Percentiles rank a stretch among this genome's conserved stretches.
These are phyloP conservation scores for Eretmocerus hayati DNA, from an alignment of 2,888 invertebrate species.

Conservation along the genomic window DNA sequence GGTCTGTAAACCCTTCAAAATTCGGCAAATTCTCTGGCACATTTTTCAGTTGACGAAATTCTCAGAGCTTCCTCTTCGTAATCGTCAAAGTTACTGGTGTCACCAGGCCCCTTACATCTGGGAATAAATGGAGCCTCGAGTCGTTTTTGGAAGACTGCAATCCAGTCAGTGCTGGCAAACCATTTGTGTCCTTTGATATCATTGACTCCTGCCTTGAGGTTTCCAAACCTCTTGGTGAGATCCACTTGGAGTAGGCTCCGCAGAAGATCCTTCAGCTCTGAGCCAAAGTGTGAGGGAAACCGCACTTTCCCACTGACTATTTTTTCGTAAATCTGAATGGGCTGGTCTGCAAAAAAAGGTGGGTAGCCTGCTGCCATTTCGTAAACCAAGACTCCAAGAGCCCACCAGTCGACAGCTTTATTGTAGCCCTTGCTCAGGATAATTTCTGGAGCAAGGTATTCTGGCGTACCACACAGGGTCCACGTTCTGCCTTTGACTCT, in stretches of 20 bases:
- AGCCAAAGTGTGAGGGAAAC: constrained; percentile 98
- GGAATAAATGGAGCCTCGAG: constrained; percentile 99
- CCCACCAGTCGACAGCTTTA: constrained; percentile 99
- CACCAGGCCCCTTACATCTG: constrained; percentile 96
- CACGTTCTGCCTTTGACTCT: constrained; percentile 99
- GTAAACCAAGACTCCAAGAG: constrained; percentile 93
- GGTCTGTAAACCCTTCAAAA: constrained; percentile 59
- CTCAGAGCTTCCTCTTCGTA: constrained; percentile 99
- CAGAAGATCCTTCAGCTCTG: constrained; percentile 94
- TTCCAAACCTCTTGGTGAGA: constrained; percentile 96
- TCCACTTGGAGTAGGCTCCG: constrained; percentile 94
- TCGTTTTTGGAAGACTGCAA: constrained; percentile 97
- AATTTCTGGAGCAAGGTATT: constrained; percentile 85
- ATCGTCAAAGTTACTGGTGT: constrained; percentile 99
- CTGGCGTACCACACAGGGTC: constrained; percentile 99
- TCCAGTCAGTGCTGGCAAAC: constrained; percentile 99
- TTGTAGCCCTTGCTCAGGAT: constrained; percentile 91
- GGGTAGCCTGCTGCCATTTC: constrained; percentile 99
- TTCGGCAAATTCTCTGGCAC: constrained; percentile 99
- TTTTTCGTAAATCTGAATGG: constrained; percentile 99
- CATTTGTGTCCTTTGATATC: constrained; percentile 99
- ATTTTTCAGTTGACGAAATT: constrained; percentile 98
- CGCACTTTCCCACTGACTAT: constrained; percentile 99
- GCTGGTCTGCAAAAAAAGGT: constrained; percentile 99
- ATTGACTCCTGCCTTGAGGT: constrained; percentile 97